Evolutionary conservation across 2,888 invertebrate genomes (phyloP), one percentile per base, ranked within the genome.

Genomic region (Polydrusus cervinus): DNA sequence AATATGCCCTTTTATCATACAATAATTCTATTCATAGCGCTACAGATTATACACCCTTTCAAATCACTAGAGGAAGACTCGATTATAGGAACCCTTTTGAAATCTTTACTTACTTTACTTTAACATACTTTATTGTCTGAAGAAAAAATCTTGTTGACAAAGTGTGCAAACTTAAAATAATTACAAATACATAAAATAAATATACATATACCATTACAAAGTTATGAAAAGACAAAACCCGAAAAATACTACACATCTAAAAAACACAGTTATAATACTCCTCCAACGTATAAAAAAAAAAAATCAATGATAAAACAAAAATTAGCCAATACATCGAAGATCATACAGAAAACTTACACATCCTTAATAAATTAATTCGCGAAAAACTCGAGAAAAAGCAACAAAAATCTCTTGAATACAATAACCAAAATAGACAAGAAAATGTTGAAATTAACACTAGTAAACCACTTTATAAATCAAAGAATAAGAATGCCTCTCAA

Each of bases 41-140:
- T 1, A 79, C 74, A 2, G 64, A 73, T 51, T 69, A 67, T 51
- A 77, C 51, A 45, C 78, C 76, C 9, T 75, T 53, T 16, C 53
- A 53, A 53, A 53, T 53, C 3, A 53, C 53, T 6, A 11, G 30
- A 11, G 53, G 53, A 64, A 25, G 67, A 79, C 30, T 55, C 76
- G 40, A 72, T 78, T 16, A 69, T 55, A 16, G 74, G 72, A 68
- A 78, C 40, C 79, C 78, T 13, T 79, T 79, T 38, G 74, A 77
- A 66, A n/a, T n/a, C n/a, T n/a, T n/a, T n/a, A n/a, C n/a, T n/a
- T n/a, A n/a, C n/a, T n/a, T n/a, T n/a, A n/a, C n/a, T n/a, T n/a
- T n/a, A n/a, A n/a, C n/a, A n/a, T n/a, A n/a, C n/a, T n/a, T n/a
- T n/a, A n/a, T n/a, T n/a, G n/a, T n/a, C n/a, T n/a, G n/a, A n/a